Evolutionary conservation across 2,797 vertebrate genomes (phyloP), one percentile per base, ranked within the genome.

Genomic region (Notolabrus celidotus): DNA sequence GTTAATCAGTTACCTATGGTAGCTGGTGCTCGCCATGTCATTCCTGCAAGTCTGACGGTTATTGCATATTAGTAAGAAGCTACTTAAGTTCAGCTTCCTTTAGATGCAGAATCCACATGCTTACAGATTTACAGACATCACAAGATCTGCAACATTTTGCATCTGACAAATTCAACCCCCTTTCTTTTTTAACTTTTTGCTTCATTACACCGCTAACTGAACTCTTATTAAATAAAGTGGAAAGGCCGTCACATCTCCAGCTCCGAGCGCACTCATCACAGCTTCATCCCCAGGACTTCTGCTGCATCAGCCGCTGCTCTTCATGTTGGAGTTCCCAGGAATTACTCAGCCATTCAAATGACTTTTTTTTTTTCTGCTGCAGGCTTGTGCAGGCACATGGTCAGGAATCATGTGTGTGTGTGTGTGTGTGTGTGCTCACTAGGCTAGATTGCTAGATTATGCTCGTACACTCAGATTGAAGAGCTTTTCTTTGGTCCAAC

Each of bases 321-420:
- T 65, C 77, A 49, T 55, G 68, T 57, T 33, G 38, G 52, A 50
- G 23, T 11, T 53, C 68, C 54, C 52, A 11, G 20, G 45, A 84
- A 73, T 71, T 27, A 65, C 67, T 74, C 68, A 66, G 56, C 27
- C 61, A 60, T 80, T 78, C 65, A 59, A 50, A 81, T 58, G 59
- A 15, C 60, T 64, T 71, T 52, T 47, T 19, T n/a, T 51, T n/a
- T 41, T 53, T 29, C 34, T 12, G 57, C 74, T 64, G 66, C 49
- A 36, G 71, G 66, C 69, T 14, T 17, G 17, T 15, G 31, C 67
- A 17, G 39, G 71, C 58, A 67, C 58, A 59, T 23, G 55, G 63
- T 74, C 51, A 59, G 19, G 55, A 54, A 38, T 19, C 36, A 59
- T 19, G 38, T 49, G 46, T 41, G 16, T 5, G 22, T n/a, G 45